A percentile compares a stretch with the other conserved stretches of the same genome.
Evolutionary conservation across 2,888 invertebrate genomes (phyloP).

Genomic region (Eupithecia subumbrata): DNA sequence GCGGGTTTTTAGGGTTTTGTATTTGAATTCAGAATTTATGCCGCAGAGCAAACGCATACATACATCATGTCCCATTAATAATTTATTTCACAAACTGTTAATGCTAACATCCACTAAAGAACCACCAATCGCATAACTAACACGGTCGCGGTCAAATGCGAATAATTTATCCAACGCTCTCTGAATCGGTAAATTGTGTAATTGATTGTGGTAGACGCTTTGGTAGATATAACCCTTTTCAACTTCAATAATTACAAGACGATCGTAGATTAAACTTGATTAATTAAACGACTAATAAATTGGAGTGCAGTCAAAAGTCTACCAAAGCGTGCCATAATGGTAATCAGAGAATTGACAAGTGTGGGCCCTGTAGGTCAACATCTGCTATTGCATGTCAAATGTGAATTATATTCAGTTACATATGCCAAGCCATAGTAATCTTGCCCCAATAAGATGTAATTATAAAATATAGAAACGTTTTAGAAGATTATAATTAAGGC

Average conservation of each 20-base stretch:
- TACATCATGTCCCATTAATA: slow-evolving; percentile 31
- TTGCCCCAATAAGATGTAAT: not conserved
- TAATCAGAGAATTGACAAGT: slow-evolving; percentile 8
- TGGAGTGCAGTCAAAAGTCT: slow-evolving; percentile 22
- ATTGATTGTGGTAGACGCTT: not conserved
- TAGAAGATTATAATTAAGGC: not conserved
- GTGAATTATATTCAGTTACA: not conserved
- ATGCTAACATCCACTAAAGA: slow-evolving; percentile 13
- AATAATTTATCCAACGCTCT: not conserved
- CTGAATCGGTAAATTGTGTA: not conserved
- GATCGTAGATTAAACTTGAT: not conserved
- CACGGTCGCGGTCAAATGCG: not conserved
- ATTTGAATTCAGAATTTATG: slow-evolving; percentile 29
- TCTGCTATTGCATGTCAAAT: not conserved
- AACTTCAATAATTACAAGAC: not conserved
- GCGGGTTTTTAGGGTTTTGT: not conserved
- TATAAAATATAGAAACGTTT: not conserved
- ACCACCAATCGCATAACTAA: not conserved
- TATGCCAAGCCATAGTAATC: not conserved
- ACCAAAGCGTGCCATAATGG: not conserved
- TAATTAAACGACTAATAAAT: slow-evolving; percentile 2
- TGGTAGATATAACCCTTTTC: not conserved
- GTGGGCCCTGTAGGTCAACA: not conserved
- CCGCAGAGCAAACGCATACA: slow-evolving; percentile 24
- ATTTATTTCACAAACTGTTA: slow-evolving; percentile 27